Evolutionary conservation across 1,140 invertebrate genomes (phyloP).

Genomic region (Protaetia brevitarsis): DNA sequence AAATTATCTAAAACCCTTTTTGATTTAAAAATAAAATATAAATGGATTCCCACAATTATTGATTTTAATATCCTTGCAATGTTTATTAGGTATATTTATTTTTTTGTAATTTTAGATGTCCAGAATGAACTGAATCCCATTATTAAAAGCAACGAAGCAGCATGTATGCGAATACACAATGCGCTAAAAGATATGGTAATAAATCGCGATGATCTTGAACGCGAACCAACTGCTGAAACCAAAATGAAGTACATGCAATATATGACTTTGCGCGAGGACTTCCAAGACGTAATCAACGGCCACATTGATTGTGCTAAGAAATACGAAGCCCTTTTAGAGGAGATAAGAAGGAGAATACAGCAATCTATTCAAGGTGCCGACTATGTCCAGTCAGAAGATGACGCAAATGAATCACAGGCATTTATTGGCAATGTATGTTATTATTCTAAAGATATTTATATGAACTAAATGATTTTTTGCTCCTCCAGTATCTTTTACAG

Average conservation of each 20-base stretch:
- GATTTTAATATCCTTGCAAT: background rate
- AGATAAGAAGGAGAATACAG: slow-evolving; percentile 23
- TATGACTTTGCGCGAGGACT: slow-evolving; percentile 36
- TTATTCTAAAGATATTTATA: slow-evolving; percentile 10
- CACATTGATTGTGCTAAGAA: slow-evolving; percentile 35
- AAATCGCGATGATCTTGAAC: slow-evolving; percentile 30
- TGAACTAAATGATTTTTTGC: slow-evolving; percentile 29
- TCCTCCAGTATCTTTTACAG: slow-evolving; percentile 72
- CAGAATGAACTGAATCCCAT: slow-evolving; percentile 34
- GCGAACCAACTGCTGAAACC: slow-evolving; percentile 29
- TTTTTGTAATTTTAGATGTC: slow-evolving; percentile 31
- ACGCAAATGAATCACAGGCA: slow-evolving; percentile 29
- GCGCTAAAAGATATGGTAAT: slow-evolving; percentile 38
- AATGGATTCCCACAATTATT: too few species aligned
- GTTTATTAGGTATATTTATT: background rate
- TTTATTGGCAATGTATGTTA: slow-evolving; percentile 44
- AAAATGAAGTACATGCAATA: slow-evolving; percentile 42
- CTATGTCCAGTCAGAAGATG: background rate
- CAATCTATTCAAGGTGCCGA: background rate
- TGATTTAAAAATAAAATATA: too few species aligned
- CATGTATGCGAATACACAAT: slow-evolving; percentile 30
- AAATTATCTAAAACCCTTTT: too few species aligned
- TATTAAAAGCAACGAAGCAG: slow-evolving; percentile 38
- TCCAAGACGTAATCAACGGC: slow-evolving; percentile 33
- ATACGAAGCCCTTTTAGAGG: slow-evolving; percentile 32